These are phyloP conservation scores for Cryptotis parvus DNA, from an alignment of 2,113 vertebrate genomes.

Conservation along the genomic window DNA sequence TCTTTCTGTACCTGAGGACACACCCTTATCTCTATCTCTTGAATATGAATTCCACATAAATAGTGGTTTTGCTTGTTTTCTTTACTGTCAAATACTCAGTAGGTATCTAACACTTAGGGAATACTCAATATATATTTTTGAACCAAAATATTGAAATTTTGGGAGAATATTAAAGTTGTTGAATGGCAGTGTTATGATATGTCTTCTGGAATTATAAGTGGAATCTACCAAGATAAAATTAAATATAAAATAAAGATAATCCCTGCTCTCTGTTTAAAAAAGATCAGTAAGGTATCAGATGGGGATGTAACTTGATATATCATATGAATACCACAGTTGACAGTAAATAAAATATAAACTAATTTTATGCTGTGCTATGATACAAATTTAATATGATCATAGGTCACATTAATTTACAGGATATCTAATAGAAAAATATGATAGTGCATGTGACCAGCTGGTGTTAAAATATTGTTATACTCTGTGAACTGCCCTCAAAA, in stretches of 20 bases:
- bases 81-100: background rate
- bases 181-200: background rate
- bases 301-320: background rate
- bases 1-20: background rate
- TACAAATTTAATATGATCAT: background rate
- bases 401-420: background rate
- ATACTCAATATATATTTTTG: background rate
- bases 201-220: background rate
- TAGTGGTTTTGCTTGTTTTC: background rate
- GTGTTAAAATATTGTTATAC: background rate
- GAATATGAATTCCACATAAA: background rate
- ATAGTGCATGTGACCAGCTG: background rate
- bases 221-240: constrained; percentile 17
- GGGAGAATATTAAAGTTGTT: background rate
- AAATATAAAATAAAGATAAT: background rate
- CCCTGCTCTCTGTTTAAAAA: background rate
- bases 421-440: background rate
- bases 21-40: background rate
- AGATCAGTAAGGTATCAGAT: background rate
- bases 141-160: background rate
- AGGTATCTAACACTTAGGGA: background rate
- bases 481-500: background rate
- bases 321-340: constrained; percentile 8
- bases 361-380: background rate
- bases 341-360: background rate